Percentiles rank a stretch among this genome's conserved stretches.
phyloP scores from a whole-genome alignment of 2,797 vertebrate species.

The Acomys russatus region DNA sequence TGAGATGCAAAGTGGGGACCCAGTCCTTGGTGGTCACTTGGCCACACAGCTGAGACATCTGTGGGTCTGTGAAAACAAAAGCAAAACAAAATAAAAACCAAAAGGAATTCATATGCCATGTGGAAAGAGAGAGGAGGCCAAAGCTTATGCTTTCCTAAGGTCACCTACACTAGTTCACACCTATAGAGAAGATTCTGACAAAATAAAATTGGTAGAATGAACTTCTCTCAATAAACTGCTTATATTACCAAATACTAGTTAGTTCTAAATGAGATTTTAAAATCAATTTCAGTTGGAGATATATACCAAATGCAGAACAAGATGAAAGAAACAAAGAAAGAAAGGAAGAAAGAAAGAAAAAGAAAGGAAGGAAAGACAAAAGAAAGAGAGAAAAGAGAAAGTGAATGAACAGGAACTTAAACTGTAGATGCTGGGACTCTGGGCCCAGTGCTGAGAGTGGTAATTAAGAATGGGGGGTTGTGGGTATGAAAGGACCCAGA shows the following conservation, averaged over 20 bases:
- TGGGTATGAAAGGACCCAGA: too few relatives aligned
- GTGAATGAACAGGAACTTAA: not conserved
- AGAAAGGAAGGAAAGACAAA: too few relatives aligned
- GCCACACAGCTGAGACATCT: not conserved
- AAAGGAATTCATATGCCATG: too few relatives aligned
- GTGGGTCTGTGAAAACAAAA: not conserved
- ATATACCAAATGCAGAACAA: not conserved
- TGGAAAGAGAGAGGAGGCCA: not conserved
- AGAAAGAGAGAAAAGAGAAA: not conserved
- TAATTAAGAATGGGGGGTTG: too few relatives aligned
- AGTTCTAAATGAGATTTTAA: not conserved
- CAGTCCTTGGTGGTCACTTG: not conserved
- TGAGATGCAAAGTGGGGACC: not conserved
- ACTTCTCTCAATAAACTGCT: not conserved
- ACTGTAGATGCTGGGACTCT: not conserved
- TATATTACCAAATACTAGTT: slow-evolving; percentile 4
- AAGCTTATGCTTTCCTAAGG: not conserved
- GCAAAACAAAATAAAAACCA: not conserved
- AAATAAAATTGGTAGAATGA: not conserved
- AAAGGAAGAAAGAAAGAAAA: too few relatives aligned
- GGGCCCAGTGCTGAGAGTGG: too few relatives aligned
- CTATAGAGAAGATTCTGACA: not conserved
- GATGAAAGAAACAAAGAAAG: not conserved
- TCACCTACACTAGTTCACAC: not conserved
- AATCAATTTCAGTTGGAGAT: not conserved